Conservation (phyloP, 2,797 vertebrate species). For the Pipistrellus pipistrellus region DNA sequence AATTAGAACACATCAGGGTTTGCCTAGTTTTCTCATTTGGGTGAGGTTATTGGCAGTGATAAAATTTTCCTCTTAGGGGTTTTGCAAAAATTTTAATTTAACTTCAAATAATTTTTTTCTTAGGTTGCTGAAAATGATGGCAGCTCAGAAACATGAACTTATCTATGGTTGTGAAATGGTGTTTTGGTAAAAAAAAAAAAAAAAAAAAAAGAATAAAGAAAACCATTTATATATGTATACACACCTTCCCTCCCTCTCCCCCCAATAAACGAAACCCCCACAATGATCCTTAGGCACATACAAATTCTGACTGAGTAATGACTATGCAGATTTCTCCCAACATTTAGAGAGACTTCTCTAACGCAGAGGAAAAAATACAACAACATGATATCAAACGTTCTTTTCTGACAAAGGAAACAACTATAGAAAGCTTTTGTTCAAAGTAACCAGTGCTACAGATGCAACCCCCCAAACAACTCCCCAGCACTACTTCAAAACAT, state of each 20-base stretch:
- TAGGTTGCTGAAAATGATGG: conserved; percentile 52
- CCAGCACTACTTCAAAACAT: conserved; percentile 86
- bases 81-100: conserved; percentile 43
- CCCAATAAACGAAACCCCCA: conserved; percentile 40
- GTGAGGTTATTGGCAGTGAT: neutral
- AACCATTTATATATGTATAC: conserved; percentile 36
- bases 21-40: conserved; percentile 22
- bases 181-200: conserved; percentile 56
- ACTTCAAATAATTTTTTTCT: conserved; percentile 14
- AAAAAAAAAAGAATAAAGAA: neutral
- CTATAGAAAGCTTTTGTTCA: conserved; percentile 87
- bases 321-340: conserved; percentile 79
- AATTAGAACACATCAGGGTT: neutral
- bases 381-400: conserved; percentile 85
- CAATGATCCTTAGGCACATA: conserved; percentile 64
- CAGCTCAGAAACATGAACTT: conserved; percentile 33
- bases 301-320: conserved; percentile 84
- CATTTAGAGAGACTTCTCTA: conserved; percentile 88
- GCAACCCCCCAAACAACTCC: conserved; percentile 75
- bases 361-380: conserved; percentile 83
- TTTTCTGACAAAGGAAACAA: conserved; percentile 87
- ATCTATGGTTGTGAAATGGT: conserved; percentile 42
- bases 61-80: neutral
- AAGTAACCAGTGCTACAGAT: conserved; percentile 85
- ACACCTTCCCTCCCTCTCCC: neutral